Evolutionary conservation across 2,888 invertebrate genomes (phyloP).

Genomic region (Pegoplata infirma): DNA sequence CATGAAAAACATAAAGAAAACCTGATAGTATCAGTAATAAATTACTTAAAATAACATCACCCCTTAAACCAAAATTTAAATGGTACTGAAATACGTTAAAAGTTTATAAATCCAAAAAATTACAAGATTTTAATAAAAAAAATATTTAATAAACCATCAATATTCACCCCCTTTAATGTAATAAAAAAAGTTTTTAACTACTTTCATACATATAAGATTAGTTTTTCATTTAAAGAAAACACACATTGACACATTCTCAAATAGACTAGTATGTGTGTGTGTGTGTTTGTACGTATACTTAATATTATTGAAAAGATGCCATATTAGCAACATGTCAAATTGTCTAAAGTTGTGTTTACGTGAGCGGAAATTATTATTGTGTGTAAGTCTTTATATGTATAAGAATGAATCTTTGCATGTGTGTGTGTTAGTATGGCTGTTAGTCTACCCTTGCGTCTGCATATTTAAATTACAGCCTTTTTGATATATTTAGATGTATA

Average conservation of each 20-base stretch:
- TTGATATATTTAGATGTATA: too few species aligned
- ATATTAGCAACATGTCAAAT: constrained; percentile 59
- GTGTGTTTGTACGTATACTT: not conserved
- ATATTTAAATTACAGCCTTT: constrained; percentile 19
- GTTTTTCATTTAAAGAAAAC: constrained; percentile 30
- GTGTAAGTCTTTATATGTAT: constrained; percentile 12
- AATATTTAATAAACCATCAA: constrained; percentile 43
- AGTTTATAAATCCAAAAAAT: constrained; percentile 18
- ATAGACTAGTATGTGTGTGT: not conserved
- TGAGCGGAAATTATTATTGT: constrained; percentile 58
- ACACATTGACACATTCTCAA: not conserved
- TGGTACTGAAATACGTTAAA: not conserved
- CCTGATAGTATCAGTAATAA: constrained; percentile 20
- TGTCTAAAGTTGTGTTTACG: constrained; percentile 59
- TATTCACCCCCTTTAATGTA: constrained; percentile 9
- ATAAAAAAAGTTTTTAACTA: constrained; percentile 32
- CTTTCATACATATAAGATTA: constrained; percentile 27
- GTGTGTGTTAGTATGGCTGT: not conserved
- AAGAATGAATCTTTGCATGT: not conserved
- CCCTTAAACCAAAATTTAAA: not conserved
- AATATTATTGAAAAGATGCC: constrained; percentile 53
- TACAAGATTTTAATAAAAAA: constrained; percentile 3
- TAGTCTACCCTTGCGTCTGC: constrained; percentile 3
- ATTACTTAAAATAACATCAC: constrained; percentile 5
- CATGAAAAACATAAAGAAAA: not conserved